These are phyloP conservation scores for Acinonyx jubatus DNA, from an alignment of 2,113 vertebrate species.

Conservation along the genomic window DNA sequence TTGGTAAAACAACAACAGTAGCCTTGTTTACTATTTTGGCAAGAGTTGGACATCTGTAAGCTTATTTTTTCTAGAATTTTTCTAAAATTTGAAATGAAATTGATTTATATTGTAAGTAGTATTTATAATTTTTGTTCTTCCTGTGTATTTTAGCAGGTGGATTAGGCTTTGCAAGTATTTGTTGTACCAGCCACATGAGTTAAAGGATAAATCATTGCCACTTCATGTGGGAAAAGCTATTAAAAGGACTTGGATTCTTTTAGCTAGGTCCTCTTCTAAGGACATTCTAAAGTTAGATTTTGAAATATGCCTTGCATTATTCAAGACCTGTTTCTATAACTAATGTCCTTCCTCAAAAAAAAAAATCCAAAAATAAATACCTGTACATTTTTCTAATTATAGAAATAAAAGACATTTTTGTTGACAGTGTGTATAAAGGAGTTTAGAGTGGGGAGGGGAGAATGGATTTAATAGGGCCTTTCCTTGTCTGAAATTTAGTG, in stretches of 20 bases:
- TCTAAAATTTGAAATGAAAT: not conserved
- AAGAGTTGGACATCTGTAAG: not conserved
- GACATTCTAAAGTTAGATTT: not conserved
- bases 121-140: conserved; percentile 19
- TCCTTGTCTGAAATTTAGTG: conserved; percentile 3
- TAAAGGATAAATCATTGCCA: not conserved
- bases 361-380: not conserved
- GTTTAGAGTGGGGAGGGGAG: not conserved
- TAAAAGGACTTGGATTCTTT: not conserved
- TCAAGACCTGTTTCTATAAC: not conserved
- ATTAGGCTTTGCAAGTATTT: not conserved
- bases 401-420: not conserved
- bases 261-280: not conserved
- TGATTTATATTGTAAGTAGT: not conserved
- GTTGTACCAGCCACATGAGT: not conserved
- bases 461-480: not conserved
- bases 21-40: conserved; percentile 11
- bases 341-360: not conserved
- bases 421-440: not conserved
- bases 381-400: not conserved
- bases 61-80: not conserved
- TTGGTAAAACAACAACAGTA: conserved; percentile 6
- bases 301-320: not conserved
- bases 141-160: conserved; percentile 21
- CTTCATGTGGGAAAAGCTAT: not conserved